Conservation (phyloP, 2,797 vertebrate genomes). For the Amazona finschi region DNA sequence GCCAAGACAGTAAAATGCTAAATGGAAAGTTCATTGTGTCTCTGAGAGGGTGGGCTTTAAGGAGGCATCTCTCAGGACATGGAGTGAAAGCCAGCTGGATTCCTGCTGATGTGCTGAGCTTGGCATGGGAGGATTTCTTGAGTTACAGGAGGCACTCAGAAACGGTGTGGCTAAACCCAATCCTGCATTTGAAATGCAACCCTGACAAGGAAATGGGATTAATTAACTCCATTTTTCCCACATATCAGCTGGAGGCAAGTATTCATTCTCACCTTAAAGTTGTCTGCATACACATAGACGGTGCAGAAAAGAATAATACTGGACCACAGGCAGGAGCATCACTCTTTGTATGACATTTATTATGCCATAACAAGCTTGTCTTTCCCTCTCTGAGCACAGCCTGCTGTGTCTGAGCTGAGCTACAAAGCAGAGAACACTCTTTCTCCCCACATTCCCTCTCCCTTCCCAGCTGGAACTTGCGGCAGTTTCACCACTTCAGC, state of each 20-base stretch:
- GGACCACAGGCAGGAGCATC: neutral
- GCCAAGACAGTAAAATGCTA: neutral
- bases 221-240: neutral
- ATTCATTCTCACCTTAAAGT: neutral
- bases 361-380: neutral
- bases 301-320: neutral
- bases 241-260: neutral
- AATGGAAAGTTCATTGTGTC: neutral
- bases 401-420: neutral
- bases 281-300: neutral
- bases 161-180: neutral
- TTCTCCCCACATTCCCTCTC: neutral
- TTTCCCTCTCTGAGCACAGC: neutral
- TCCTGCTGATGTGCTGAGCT: neutral
- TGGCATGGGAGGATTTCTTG: rapidly evolving
- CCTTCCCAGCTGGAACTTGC: rapidly evolving
- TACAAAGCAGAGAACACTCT: neutral
- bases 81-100: neutral
- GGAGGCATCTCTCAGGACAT: neutral
- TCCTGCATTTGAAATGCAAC: neutral
- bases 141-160: neutral
- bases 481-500: neutral
- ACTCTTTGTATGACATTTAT: neutral
- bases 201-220: neutral
- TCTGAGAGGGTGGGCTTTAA: neutral